A percentile compares a stretch with the other conserved stretches of the same genome.
phyloP scores from a whole-genome alignment of 2,888 invertebrate genomes.

The Griposia aprilina region DNA sequence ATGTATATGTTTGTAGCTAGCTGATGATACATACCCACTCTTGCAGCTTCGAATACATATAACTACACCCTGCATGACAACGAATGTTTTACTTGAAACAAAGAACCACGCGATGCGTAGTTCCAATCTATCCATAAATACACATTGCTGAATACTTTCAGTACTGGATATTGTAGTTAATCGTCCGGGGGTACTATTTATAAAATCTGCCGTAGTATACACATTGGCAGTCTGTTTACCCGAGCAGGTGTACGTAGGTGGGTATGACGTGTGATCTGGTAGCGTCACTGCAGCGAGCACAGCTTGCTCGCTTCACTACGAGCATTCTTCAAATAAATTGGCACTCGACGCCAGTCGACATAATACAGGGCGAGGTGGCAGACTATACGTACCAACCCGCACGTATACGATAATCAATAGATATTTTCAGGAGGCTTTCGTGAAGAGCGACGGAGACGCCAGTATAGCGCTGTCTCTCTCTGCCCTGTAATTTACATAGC shows the following conservation, averaged over 20 bases:
- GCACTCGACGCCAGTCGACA: conserved; percentile 85
- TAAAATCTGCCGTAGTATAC: conserved; percentile 67
- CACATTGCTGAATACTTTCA: conserved; percentile 54
- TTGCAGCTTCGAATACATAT: conserved; percentile 40
- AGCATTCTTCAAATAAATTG: conserved; percentile 89
- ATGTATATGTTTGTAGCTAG: conserved; percentile 62
- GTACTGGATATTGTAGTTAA: conserved; percentile 70
- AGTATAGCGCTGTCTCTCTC: conserved; percentile 82
- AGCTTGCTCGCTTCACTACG: conserved; percentile 66
- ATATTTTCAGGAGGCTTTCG: conserved; percentile 91
- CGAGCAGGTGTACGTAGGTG: conserved; percentile 72
- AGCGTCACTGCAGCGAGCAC: conserved; percentile 70
- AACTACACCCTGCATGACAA: conserved; percentile 2
- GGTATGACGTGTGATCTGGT: conserved; percentile 69
- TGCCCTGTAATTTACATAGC: conserved; percentile 84
- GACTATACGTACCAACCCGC: conserved; percentile 83
- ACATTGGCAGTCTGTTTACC: conserved; percentile 73
- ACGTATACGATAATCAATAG: conserved; percentile 90
- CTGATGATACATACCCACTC: conserved; percentile 58
- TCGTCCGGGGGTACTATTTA: conserved; percentile 74
- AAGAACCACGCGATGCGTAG: conserved; percentile 33
- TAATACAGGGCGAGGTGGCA: conserved; percentile 85
- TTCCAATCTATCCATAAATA: conserved; percentile 7
- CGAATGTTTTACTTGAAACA: conserved; percentile 31
- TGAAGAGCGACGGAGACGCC: conserved; percentile 81